Evolutionary conservation across 2,797 vertebrate species (phyloP), one percentile per base, ranked within the genome.

Genomic region (Scolopax rusticola): DNA sequence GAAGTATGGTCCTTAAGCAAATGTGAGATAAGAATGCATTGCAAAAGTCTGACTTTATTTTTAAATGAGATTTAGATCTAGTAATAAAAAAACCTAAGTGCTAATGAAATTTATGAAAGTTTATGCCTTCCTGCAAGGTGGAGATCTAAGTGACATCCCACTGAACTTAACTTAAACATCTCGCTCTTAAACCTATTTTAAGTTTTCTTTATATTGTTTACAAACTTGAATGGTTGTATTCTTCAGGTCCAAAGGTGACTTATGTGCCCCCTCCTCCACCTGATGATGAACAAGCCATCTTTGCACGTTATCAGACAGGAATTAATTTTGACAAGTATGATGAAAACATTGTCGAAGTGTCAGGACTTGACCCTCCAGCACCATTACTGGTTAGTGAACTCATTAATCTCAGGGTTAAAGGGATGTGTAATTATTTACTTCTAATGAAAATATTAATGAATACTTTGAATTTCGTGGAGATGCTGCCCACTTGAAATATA

Each of bases 291-390:
- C 95, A 96, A 13, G 96, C 98, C 6, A 98, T 99, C 74, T 99
- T 99, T 96, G 95, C 98, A 64, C 99, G 94, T 86, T 99, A 99
- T 28, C 89, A 98, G 89, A 98, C 98, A 2, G 99, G 99, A 78
- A 99, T 99, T 76, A 99, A 99, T 97, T 99, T 99, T 91, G 97
- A 99, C 84, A 99, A 99, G 97, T 99, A 99, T 16, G 99, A 99
- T 68, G 98, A 99, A 40, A 99, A 99, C 10, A 10, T 97, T 63
- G 99, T 99, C 2, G 98, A 99, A 40, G 98, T 99, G 15, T 99
- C 99, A 32, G 99, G 99, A 90, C 78, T 85, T 90, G 98, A 99
- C 91, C 97, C 98, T 25, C 99, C 99, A 10, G 97, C 96, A 61
- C 99, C 99, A 9, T 98, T 99, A 87, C 73, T 98, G 98, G 99